Evolutionary conservation across 2,797 vertebrate species (phyloP).

Genomic region (Onychomys arenicola): DNA sequence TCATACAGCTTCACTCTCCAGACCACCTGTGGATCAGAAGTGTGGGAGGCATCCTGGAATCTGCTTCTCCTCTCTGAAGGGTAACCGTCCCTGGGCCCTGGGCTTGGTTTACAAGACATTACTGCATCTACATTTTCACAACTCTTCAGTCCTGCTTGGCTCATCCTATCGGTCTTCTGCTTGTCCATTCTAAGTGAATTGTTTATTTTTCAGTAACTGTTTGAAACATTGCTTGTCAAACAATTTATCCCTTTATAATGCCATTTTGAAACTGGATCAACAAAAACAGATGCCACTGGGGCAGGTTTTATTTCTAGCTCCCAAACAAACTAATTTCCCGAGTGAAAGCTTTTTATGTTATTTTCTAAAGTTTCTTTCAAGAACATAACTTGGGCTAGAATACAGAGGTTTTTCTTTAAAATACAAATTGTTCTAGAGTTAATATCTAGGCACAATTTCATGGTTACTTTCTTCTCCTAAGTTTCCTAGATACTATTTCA

Average conservation of each 20-base stretch:
- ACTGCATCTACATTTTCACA: not conserved
- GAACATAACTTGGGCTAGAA: not conserved
- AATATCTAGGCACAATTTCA: slow-evolving; percentile 20
- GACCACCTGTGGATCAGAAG: not conserved
- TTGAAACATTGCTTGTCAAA: slow-evolving; percentile 22
- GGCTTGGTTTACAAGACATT: not conserved
- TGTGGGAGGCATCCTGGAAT: not conserved
- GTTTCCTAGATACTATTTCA: slow-evolving; percentile 7
- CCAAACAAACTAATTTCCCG: slow-evolving; percentile 41
- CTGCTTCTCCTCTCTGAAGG: not conserved
- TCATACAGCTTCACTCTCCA: not conserved
- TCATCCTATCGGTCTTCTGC: not conserved
- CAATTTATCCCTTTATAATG: not conserved
- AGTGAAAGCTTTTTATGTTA: not conserved
- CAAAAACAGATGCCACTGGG: not conserved
- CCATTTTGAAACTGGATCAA: slow-evolving; percentile 50
- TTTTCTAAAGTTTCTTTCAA: slow-evolving; percentile 46
- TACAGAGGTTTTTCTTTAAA: not conserved
- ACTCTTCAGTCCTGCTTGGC: not conserved
- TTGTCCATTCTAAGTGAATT: not conserved
- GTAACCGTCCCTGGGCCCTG: not conserved
- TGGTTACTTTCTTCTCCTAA: slow-evolving; percentile 13
- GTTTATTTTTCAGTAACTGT: not conserved
- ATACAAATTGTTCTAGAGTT: slow-evolving; percentile 25
- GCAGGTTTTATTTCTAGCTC: slow-evolving; percentile 37